phyloP scores from a whole-genome alignment of 2,797 vertebrate species.

The Mustela erminea region DNA sequence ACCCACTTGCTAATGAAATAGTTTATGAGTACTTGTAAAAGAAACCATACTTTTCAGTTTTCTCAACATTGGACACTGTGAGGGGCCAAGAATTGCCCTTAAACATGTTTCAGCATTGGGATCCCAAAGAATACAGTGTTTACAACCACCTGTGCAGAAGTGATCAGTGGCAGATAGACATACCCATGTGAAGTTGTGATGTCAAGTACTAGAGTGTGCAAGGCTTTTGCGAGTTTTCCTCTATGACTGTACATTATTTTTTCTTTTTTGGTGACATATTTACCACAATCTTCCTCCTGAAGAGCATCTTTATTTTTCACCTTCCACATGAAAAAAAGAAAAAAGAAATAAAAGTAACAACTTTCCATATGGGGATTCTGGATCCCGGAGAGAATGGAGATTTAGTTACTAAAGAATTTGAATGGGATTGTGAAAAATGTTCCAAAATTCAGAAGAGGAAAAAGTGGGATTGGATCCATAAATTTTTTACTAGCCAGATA shows the following conservation, averaged over 20 bases:
- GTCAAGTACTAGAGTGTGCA: background rate
- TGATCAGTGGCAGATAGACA: background rate
- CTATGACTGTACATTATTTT: background rate
- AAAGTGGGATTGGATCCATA: background rate
- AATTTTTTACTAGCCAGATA: background rate
- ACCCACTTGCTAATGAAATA: background rate
- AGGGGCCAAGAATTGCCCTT: background rate
- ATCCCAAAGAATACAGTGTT: background rate
- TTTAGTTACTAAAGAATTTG: background rate
- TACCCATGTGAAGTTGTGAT: background rate
- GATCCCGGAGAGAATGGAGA: conserved; percentile 3
- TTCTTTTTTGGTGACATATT: background rate
- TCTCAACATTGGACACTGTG: background rate
- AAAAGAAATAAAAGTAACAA: background rate
- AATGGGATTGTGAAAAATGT: conserved; percentile 9
- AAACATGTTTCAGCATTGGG: background rate
- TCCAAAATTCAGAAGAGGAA: background rate
- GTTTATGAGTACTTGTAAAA: conserved; percentile 17
- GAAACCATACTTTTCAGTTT: background rate
- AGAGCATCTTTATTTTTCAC: conserved; percentile 9
- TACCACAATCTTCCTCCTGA: background rate
- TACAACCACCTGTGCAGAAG: background rate
- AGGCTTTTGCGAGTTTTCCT: background rate
- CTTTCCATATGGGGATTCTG: background rate
- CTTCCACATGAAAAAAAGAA: background rate